These are phyloP conservation scores for Philopotamus ludificatus DNA, from an alignment of 1,140 invertebrate genomes.

Conservation along the genomic window DNA sequence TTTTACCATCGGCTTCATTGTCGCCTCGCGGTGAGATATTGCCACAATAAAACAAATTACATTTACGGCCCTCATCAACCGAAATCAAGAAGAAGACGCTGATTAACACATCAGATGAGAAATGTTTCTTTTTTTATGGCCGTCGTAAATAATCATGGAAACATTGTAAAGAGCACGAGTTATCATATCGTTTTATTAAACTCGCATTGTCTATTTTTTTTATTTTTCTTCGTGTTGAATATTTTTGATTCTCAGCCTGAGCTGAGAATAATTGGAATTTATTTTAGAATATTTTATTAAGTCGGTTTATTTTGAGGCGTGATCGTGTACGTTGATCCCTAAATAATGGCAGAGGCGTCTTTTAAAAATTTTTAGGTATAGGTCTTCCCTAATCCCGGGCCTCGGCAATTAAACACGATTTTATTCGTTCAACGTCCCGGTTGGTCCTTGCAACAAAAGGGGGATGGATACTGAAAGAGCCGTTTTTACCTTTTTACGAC, in stretches of 20 bases:
- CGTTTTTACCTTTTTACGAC: constrained; percentile 33
- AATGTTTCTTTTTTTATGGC: constrained; percentile 30
- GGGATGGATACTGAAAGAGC: neutral
- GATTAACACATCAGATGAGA: constrained; percentile 34
- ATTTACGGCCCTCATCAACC: neutral
- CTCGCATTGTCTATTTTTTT: too few species aligned
- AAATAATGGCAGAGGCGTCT: neutral
- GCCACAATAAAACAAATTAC: neutral
- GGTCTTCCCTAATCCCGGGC: constrained; percentile 27
- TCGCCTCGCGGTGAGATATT: neutral
- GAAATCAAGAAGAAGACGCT: constrained; percentile 9
- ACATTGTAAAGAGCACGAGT: neutral
- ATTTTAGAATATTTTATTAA: too few species aligned
- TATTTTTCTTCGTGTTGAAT: too few species aligned
- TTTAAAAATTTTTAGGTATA: constrained; percentile 2
- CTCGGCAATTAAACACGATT: constrained; percentile 41
- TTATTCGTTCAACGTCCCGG: constrained; percentile 31
- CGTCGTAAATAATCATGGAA: constrained; percentile 26
- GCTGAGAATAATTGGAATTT: too few species aligned
- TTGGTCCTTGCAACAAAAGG: constrained; percentile 29
- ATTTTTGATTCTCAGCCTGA: too few species aligned
- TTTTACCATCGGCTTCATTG: too few species aligned
- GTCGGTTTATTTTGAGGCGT: too few species aligned
- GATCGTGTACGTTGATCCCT: too few species aligned
- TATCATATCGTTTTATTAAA: neutral